These are phyloP conservation scores for Argynnis bischoffii DNA, from an alignment of 2,888 invertebrate species.

Conservation along the genomic window DNA sequence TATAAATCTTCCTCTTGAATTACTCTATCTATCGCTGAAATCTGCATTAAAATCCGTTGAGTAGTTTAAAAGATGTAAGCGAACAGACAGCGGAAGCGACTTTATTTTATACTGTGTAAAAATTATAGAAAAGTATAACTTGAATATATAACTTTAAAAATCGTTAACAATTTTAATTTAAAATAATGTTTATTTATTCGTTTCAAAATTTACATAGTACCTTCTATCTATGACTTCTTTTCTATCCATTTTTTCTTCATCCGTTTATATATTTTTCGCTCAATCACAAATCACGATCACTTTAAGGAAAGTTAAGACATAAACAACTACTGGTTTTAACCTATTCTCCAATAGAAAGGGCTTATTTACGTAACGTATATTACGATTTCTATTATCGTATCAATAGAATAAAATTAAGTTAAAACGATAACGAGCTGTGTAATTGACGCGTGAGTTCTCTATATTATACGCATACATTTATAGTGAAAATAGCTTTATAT, in stretches of 20 bases:
- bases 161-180: too few species aligned
- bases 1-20: too few species aligned
- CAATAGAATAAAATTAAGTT: slow-evolving; percentile 42
- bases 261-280: slow-evolving; percentile 15
- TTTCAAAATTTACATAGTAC: too few species aligned
- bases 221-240: not conserved
- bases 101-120: too few species aligned
- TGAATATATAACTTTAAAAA: too few species aligned
- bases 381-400: slow-evolving; percentile 44
- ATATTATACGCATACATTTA: not conserved
- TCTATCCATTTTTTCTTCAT: not conserved
- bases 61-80: too few species aligned
- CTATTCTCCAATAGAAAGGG: slow-evolving; percentile 43
- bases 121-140: too few species aligned
- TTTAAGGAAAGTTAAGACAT: slow-evolving; percentile 29
- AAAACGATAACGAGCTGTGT: slow-evolving; percentile 45
- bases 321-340: slow-evolving; percentile 33
- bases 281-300: slow-evolving; percentile 24
- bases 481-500: not conserved
- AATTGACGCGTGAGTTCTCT: slow-evolving; percentile 35
- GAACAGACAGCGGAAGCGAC: too few species aligned
- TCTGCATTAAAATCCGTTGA: too few species aligned
- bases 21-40: too few species aligned
- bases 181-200: too few species aligned
- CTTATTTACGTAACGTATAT: slow-evolving; percentile 45